Conservation (phyloP, 2,113 vertebrate genomes). For the Malurus alboscapulatus region DNA sequence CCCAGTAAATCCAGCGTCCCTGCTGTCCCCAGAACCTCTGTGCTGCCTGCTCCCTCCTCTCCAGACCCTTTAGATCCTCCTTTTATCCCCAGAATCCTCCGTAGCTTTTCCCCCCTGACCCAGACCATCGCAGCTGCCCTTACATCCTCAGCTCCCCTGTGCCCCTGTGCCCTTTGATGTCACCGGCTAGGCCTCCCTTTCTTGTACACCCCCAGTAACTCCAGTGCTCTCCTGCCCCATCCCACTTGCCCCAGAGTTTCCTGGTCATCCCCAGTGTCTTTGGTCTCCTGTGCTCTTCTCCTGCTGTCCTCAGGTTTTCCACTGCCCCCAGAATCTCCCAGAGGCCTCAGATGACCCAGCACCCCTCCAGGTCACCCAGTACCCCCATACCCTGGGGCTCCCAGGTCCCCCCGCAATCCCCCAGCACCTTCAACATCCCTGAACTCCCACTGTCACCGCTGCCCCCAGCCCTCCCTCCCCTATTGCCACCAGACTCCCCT, state of each 20-base stretch:
- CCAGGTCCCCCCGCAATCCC: not conserved
- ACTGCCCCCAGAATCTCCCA: not conserved
- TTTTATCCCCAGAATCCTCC: not conserved
- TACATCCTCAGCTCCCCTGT: not conserved
- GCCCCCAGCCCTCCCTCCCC: too few species aligned
- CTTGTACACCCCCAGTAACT: not conserved
- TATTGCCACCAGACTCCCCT: not conserved
- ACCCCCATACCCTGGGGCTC: rapidly evolving
- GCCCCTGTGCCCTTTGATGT: not conserved
- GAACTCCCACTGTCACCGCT: not conserved
- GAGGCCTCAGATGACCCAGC: not conserved
- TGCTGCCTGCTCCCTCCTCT: not conserved
- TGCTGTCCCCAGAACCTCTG: not conserved
- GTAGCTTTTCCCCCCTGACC: too few species aligned
- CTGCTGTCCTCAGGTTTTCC: not conserved
- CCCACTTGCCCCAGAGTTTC: not conserved
- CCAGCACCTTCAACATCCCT: not conserved
- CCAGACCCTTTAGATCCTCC: not conserved
- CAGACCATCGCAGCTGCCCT: not conserved
- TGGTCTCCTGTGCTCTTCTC: not conserved
- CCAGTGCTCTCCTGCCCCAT: rapidly evolving
- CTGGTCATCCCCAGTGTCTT: not conserved
- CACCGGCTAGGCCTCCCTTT: not conserved
- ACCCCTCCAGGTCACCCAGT: not conserved
- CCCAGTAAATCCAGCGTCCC: not conserved